phyloP scores from a whole-genome alignment of 2,113 vertebrate genomes.

The Azemiops feae region DNA sequence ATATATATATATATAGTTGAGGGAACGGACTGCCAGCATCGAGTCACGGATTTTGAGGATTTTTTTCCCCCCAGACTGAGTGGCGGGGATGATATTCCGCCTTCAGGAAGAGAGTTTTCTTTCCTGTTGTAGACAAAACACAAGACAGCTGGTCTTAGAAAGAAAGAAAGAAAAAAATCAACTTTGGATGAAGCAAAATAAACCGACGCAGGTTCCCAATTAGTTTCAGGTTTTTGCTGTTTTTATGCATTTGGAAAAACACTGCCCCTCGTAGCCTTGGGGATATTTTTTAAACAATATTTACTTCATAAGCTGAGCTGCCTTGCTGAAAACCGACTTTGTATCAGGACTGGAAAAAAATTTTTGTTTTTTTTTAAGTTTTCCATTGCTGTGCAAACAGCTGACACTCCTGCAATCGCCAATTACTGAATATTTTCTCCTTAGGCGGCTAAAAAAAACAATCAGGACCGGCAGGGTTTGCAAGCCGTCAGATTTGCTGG shows the following conservation, averaged over 20 bases:
- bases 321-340: neutral
- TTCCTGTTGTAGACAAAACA: constrained; percentile 7
- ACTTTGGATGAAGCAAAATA: neutral
- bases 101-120: neutral
- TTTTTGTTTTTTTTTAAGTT: neutral
- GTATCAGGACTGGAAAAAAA: neutral
- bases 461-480: constrained; percentile 21
- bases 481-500: neutral
- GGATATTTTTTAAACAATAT: constrained; percentile 4
- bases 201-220: rapidly evolving
- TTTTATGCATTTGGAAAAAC: constrained; percentile 1
- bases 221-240: neutral
- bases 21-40: neutral
- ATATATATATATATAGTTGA: neutral
- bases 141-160: constrained; percentile 15
- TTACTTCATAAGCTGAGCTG: neutral
- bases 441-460: neutral
- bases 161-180: neutral
- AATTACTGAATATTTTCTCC: neutral
- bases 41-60: constrained; percentile 14
- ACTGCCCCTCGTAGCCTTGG: neutral
- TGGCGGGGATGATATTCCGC: neutral
- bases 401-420: constrained; percentile 22
- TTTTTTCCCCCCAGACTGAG: neutral
- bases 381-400: constrained; percentile 20